phyloP scores from a whole-genome alignment of 2,797 vertebrate genomes.

The Chaetophractus vellerosus region DNA sequence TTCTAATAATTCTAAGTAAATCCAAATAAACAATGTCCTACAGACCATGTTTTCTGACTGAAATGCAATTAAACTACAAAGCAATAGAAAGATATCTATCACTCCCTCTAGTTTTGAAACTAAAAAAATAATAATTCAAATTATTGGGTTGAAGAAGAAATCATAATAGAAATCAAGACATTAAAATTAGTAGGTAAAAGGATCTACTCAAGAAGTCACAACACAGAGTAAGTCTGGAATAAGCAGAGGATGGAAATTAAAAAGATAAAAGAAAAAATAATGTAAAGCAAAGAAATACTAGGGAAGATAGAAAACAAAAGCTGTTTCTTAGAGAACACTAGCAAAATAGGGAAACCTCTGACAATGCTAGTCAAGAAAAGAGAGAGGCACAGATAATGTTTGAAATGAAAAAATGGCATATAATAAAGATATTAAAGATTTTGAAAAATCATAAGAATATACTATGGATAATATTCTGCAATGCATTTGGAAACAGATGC shows the following conservation, averaged over 20 bases:
- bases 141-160: background rate
- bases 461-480: background rate
- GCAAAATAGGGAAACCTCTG: background rate
- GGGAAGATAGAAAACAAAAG: background rate
- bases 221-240: background rate
- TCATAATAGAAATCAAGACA: background rate
- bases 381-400: background rate
- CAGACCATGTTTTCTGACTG: background rate
- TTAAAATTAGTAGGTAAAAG: background rate
- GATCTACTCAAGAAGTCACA: background rate
- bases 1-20: conserved; percentile 5
- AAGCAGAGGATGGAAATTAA: background rate
- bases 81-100: background rate
- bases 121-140: background rate
- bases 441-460: background rate
- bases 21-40: background rate
- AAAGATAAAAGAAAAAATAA: background rate
- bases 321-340: background rate
- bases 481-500: conserved; percentile 11
- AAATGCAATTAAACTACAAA: background rate
- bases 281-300: background rate
- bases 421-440: background rate
- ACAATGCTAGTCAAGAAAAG: background rate
- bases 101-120: background rate
- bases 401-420: background rate